phyloP scores from a whole-genome alignment of 2,888 invertebrate genomes.

The Callosobruchus maculatus region DNA sequence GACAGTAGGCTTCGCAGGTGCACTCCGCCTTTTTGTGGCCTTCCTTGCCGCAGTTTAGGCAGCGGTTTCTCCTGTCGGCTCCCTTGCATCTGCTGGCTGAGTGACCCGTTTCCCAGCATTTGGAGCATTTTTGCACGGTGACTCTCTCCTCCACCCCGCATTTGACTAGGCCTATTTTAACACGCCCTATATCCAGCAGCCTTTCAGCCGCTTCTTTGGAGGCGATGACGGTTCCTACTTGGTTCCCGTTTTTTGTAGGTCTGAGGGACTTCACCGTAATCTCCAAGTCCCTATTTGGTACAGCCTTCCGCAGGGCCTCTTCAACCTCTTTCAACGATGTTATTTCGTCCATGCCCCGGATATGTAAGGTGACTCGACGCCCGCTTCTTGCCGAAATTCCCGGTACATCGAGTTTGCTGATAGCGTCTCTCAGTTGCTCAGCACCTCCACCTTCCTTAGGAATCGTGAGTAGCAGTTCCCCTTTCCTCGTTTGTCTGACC shows the following conservation, averaged over 20 bases:
- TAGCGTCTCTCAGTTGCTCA: neutral
- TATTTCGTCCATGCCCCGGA: neutral
- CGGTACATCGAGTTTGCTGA: neutral
- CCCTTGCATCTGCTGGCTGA: neutral
- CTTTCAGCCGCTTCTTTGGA: neutral
- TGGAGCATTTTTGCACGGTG: neutral
- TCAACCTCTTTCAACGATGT: neutral
- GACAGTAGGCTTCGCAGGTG: no score
- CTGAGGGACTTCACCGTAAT: neutral
- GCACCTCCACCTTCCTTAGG: neutral
- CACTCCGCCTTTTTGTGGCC: neutral
- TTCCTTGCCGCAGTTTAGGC: neutral
- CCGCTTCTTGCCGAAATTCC: neutral
- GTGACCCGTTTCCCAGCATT: neutral
- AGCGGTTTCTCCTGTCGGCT: neutral
- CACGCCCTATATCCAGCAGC: neutral
- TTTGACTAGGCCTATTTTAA: neutral
- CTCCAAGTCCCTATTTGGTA: neutral
- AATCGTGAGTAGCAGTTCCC: neutral
- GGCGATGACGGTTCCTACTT: neutral
- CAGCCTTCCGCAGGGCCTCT: neutral
- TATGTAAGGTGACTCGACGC: neutral
- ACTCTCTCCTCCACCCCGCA: neutral
- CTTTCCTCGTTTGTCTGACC: neutral
- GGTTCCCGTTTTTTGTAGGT: neutral